These are phyloP conservation scores for Eulemur albifrons DNA, from an alignment of 2,797 vertebrate genomes.

Conservation along the genomic window DNA sequence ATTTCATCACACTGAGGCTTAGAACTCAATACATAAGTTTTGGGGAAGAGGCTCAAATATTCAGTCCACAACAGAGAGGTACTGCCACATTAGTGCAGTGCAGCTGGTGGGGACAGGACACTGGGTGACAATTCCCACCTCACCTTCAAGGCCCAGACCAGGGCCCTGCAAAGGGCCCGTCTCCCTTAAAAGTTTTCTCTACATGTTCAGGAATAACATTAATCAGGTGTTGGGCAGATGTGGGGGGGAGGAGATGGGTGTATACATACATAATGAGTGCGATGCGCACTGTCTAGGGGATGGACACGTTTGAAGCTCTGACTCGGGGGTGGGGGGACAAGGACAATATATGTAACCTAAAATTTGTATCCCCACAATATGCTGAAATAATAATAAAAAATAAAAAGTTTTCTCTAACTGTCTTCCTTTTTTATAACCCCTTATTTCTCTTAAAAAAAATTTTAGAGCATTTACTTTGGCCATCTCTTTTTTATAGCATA, in stretches of 20 bases:
- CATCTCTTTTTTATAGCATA: background rate
- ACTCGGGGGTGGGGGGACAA: too few species aligned
- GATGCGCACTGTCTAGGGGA: too few species aligned
- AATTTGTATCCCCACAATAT: too few species aligned
- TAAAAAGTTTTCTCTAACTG: background rate
- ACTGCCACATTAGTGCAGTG: background rate
- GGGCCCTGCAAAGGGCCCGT: background rate
- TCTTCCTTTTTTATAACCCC: background rate
- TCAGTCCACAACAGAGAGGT: background rate
- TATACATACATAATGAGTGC: too few species aligned
- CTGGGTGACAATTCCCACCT: background rate
- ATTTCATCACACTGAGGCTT: background rate
- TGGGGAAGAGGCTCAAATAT: background rate
- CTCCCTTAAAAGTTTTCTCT: background rate
- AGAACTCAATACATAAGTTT: background rate
- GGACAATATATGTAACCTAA: too few species aligned
- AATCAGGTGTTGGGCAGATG: too few species aligned
- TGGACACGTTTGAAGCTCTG: too few species aligned
- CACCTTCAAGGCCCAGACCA: background rate
- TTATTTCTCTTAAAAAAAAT: background rate
- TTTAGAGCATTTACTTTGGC: background rate
- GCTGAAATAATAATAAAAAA: too few species aligned
- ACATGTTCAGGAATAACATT: too few species aligned
- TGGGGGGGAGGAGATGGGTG: too few species aligned
- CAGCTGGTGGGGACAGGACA: background rate